Conservation (phyloP, 2,113 vertebrate species). For the Chunga burmeisteri region DNA sequence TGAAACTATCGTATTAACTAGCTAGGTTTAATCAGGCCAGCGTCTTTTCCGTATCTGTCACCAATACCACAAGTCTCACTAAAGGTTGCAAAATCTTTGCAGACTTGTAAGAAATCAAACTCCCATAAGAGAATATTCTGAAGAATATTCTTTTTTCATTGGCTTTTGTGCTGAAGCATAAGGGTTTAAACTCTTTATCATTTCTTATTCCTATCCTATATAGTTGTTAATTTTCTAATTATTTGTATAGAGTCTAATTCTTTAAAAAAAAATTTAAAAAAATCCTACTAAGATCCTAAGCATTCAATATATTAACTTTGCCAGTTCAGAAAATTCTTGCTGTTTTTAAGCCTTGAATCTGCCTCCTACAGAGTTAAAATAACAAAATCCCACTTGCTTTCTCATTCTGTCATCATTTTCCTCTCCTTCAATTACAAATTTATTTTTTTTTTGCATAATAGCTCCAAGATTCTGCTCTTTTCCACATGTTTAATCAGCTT, state of each 20-base stretch:
- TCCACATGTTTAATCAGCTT: background rate
- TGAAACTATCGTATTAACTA: background rate
- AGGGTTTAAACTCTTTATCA: background rate
- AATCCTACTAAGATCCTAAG: background rate
- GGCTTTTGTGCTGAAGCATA: background rate
- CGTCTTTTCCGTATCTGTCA: background rate
- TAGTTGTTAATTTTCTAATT: background rate
- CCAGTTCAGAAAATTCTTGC: background rate
- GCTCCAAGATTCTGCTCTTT: background rate
- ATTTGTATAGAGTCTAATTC: background rate
- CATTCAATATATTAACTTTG: background rate
- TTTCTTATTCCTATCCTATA: conserved; percentile 9
- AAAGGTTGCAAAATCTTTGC: background rate
- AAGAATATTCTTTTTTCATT: background rate
- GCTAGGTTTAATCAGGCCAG: background rate
- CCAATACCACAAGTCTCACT: background rate
- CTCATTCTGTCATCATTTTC: background rate
- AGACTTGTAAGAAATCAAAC: background rate
- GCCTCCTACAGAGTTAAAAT: background rate
- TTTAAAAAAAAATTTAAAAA: background rate
- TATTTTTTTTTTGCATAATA: background rate
- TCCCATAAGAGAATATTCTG: background rate
- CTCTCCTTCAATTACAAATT: background rate
- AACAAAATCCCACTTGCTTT: background rate
- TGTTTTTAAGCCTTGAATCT: background rate